A percentile compares a stretch with the other conserved stretches of the same genome.
phyloP scores from a whole-genome alignment of 2,888 invertebrate genomes.

The Stenotaenia linearis region DNA sequence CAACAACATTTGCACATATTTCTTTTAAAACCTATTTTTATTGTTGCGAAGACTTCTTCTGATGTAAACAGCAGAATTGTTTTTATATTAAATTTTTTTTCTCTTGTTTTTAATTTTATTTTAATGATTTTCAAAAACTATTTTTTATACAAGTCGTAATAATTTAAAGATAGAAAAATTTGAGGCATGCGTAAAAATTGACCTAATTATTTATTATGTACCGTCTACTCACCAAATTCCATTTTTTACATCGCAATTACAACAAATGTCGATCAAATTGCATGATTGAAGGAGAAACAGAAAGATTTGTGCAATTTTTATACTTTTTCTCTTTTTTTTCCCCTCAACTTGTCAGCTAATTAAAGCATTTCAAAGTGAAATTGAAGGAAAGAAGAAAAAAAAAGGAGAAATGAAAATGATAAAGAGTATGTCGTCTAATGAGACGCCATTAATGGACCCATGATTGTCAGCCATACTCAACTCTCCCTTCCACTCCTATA shows the following conservation, averaged over 20 bases:
- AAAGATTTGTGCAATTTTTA: background rate
- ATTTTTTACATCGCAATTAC: background rate
- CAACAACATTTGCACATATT: no score
- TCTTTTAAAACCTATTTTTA: no score
- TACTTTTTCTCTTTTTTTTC: background rate
- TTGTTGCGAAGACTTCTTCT: no score
- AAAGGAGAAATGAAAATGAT: constrained; percentile 8
- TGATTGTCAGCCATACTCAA: constrained; percentile 14
- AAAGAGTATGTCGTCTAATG: constrained; percentile 26
- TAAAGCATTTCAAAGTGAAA: constrained; percentile 26
- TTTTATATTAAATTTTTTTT: no score
- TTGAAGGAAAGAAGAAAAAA: background rate
- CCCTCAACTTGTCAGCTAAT: constrained; percentile 21
- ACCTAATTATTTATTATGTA: no score
- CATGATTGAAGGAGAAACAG: background rate
- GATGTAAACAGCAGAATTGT: no score
- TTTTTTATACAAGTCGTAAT: no score
- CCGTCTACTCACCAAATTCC: background rate
- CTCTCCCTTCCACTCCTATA: background rate
- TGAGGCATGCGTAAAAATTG: no score
- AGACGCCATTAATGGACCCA: constrained; percentile 20
- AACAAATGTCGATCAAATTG: constrained; percentile 1
- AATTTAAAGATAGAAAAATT: no score
- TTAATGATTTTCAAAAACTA: no score
- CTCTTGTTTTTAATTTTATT: no score